A percentile compares a stretch with the other conserved stretches of the same genome.
Conservation (phyloP, 2,888 invertebrate species). For the Acrocyrtus sp. region DNA sequence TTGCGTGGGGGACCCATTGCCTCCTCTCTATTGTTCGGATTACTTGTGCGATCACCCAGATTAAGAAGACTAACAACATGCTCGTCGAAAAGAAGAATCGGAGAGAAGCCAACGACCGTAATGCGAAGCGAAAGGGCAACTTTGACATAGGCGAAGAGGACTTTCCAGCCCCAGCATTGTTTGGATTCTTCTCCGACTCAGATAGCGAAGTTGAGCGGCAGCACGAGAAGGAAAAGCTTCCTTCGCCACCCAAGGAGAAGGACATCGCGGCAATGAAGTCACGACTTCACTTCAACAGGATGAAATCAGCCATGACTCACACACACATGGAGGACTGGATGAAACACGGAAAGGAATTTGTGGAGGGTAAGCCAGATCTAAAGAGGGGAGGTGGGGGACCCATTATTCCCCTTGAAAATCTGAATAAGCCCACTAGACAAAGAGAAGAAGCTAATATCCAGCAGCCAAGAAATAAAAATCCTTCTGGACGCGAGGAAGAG, state of each 20-base stretch:
- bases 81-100: slow-evolving; percentile 22
- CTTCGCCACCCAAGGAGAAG: slow-evolving; percentile 9
- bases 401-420: too few species aligned
- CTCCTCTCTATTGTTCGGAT: slow-evolving; percentile 5
- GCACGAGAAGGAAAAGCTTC: background rate
- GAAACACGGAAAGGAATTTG: slow-evolving; percentile 19
- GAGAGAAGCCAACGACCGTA: slow-evolving; percentile 16
- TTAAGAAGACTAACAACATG: slow-evolving; percentile 12
- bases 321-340: slow-evolving; percentile 33
- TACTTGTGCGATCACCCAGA: slow-evolving; percentile 16
- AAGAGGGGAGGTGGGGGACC: background rate
- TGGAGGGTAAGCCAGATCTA: slow-evolving; percentile 10
- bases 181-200: background rate
- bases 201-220: background rate
- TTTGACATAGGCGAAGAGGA: too few species aligned
- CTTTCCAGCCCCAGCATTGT: too few species aligned
- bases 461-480: slow-evolving; percentile 2
- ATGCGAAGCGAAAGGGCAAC: too few species aligned
- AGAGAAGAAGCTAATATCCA: background rate
- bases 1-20: slow-evolving; percentile 23
- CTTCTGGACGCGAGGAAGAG: background rate
- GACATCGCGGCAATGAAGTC: slow-evolving; percentile 18
- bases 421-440: too few species aligned
- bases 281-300: slow-evolving; percentile 10
- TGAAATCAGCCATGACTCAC: background rate